Evolutionary conservation across 2,797 vertebrate genomes (phyloP), one percentile per base, ranked within the genome.

Genomic region (Cirrhinus molitorella): DNA sequence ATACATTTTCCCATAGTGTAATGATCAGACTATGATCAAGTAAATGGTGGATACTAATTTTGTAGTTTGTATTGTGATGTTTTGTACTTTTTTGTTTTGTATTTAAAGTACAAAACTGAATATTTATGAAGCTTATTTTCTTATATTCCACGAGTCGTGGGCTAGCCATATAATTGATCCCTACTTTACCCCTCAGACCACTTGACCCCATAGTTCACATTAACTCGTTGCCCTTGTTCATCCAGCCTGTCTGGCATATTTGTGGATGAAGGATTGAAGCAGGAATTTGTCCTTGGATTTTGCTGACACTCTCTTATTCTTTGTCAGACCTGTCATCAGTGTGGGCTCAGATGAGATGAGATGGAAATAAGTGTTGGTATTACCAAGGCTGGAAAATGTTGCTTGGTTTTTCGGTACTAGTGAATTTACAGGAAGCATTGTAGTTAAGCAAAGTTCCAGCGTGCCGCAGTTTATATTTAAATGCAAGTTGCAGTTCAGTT

Each of bases 371-470:
- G 43, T 65, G 17, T 47, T 61, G 12, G 19, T 14, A 23, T 47
- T 61, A 19, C 6, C 31, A 59, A 70, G 37, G 12, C 66, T 80
- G 66, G 23, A 71, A 80, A 80, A 59, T 45, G 23, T 80, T 45
- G 31, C 65, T 14, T 79, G 65, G 37, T 80, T 43, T 66, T 12
- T 63, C 75, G 8, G 45, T 53, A 28, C 19, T 67, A 10, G 37
- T 59, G 23, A 16, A 47, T 45, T 70, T 45, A 45, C 40, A 8
- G 4, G 12, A 79, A 25, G 7, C 7, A 23, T 23, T n/a, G 28
- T 13, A 8, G 19, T n/a, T 55, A 5, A 55, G 28, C 19, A n/a
- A 37, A 57, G 72, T 37, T 55, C 11, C 21, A 74, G 31, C 4
- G 49, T 55, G 51, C 8, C 72, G 40, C 28, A 28, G 4, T 73